Conservation (phyloP, 2,797 vertebrate genomes). For the Holocentrus rufus region DNA sequence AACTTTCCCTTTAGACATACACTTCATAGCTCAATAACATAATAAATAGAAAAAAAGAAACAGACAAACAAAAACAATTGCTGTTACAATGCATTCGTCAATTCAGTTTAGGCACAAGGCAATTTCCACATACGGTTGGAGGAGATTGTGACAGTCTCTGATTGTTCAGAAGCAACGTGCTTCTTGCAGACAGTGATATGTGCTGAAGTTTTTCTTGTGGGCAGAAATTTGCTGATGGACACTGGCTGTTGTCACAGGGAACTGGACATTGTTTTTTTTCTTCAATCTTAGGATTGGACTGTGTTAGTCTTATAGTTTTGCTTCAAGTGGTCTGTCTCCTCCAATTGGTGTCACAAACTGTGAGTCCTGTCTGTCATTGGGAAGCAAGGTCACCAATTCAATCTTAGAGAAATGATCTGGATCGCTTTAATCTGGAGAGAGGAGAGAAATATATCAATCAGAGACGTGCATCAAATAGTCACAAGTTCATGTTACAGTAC, state of each 20-base stretch:
- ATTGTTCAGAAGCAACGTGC: slow-evolving; percentile 96
- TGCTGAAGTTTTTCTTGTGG: slow-evolving; percentile 82
- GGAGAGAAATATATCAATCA: slow-evolving; percentile 46
- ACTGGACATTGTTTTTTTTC: slow-evolving; percentile 77
- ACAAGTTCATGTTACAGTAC: too few species aligned
- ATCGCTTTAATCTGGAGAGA: slow-evolving; percentile 79
- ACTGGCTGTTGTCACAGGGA: slow-evolving; percentile 84
- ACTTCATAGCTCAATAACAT: slow-evolving; percentile 92
- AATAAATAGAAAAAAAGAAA: slow-evolving; percentile 93
- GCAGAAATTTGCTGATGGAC: slow-evolving; percentile 86
- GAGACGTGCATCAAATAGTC: not conserved
- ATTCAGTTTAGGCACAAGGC: slow-evolving; percentile 99
- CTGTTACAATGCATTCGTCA: slow-evolving; percentile 99
- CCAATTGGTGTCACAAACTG: slow-evolving; percentile 89
- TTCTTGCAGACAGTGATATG: slow-evolving; percentile 90
- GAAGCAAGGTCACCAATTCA: slow-evolving; percentile 90
- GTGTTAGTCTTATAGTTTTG: slow-evolving; percentile 86
- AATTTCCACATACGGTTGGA: slow-evolving; percentile 90
- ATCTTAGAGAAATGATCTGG: slow-evolving; percentile 87
- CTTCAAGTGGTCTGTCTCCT: slow-evolving; percentile 93
- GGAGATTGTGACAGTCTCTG: slow-evolving; percentile 93
- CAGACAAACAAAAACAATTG: slow-evolving; percentile 81
- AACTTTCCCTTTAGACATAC: slow-evolving; percentile 94
- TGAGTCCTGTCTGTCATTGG: slow-evolving; percentile 91
- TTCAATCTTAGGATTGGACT: slow-evolving; percentile 88